phyloP scores from a whole-genome alignment of 2,797 vertebrate species.

The Ambastaia sidthimunki region DNA sequence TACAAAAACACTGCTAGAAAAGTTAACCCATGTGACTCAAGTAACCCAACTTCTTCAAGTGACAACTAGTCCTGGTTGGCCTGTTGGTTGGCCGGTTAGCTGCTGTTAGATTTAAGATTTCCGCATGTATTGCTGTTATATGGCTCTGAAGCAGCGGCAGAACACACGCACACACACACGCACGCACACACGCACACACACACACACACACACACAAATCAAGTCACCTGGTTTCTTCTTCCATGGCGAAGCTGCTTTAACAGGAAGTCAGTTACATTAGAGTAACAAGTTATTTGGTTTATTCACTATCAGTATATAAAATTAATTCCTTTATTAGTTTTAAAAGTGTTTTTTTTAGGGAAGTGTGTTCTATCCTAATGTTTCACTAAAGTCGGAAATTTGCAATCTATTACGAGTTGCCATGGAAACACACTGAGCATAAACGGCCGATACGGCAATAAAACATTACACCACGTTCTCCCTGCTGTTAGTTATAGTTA shows the following conservation, averaged over 20 bases:
- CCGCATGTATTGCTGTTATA: too few relatives aligned
- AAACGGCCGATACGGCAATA: constrained; percentile 5
- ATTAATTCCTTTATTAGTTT: background rate
- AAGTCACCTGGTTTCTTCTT: constrained; percentile 90
- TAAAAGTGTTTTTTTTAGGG: background rate
- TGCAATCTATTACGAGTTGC: constrained; percentile 8
- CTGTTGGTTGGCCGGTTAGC: too few relatives aligned
- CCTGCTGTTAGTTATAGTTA: background rate
- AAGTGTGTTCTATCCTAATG: background rate
- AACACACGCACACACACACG: background rate
- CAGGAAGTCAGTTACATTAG: constrained; percentile 36
- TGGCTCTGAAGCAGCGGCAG: background rate
- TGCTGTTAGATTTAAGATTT: too few relatives aligned
- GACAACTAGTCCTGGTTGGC: background rate
- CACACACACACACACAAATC: background rate
- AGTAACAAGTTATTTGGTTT: background rate
- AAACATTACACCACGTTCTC: background rate
- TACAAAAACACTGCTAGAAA: too few relatives aligned
- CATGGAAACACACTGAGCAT: constrained; percentile 32
- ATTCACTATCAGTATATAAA: background rate
- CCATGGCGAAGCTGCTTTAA: constrained; percentile 86
- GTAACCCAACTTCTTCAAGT: background rate
- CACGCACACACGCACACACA: background rate
- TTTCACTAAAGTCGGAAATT: background rate
- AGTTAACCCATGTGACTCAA: too few relatives aligned